Evolutionary conservation across 2,113 vertebrate species (phyloP).

Genomic region (Aegypius monachus): DNA sequence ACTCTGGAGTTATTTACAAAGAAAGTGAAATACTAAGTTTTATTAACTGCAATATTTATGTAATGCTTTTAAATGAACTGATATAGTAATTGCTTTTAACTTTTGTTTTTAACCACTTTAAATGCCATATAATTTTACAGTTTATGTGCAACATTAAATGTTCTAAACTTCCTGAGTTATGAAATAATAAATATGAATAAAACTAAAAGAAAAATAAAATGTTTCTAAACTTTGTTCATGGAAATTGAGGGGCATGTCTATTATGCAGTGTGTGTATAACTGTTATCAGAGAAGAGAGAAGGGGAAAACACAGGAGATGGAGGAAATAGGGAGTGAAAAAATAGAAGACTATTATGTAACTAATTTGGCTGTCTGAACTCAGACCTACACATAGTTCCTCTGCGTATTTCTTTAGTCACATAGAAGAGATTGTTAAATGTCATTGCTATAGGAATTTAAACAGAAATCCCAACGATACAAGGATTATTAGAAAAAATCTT

Average conservation of each 20-base stretch:
- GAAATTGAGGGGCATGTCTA: background rate
- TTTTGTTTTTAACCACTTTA: background rate
- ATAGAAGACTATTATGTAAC: background rate
- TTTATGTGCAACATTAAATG: background rate
- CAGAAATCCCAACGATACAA: background rate
- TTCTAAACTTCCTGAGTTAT: background rate
- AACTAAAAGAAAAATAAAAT: background rate
- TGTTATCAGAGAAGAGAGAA: background rate
- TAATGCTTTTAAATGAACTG: background rate
- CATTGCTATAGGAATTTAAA: background rate
- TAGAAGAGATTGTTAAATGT: background rate
- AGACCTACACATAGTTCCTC: background rate
- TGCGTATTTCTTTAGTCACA: background rate
- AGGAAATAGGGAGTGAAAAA: background rate
- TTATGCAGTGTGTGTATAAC: background rate
- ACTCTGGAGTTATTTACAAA: background rate
- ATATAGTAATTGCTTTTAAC: background rate
- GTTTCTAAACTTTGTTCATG: background rate
- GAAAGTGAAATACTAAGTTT: background rate
- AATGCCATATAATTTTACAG: background rate
- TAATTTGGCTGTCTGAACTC: background rate
- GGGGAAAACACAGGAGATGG: background rate
- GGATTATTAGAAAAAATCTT: background rate
- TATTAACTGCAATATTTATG: background rate
- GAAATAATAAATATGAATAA: background rate